A percentile compares a stretch with the other conserved stretches of the same genome.
phyloP scores from a whole-genome alignment of 2,113 vertebrate species.

The Sturnus vulgaris region DNA sequence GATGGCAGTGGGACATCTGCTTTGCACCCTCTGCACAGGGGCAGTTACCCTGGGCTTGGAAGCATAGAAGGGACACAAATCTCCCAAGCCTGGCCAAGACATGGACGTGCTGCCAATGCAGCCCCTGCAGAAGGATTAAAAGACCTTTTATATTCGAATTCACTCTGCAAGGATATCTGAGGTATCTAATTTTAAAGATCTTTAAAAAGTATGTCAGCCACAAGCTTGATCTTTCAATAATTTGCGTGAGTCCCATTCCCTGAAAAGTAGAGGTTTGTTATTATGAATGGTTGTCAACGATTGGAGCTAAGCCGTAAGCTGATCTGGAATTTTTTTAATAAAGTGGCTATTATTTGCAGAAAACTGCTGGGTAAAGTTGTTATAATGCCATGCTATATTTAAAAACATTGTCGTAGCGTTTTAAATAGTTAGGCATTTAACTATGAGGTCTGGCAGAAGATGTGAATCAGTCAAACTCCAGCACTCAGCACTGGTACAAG shows the following conservation, averaged over 20 bases:
- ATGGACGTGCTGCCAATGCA: neutral
- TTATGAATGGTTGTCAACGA: conserved; percentile 58
- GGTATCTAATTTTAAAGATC: neutral
- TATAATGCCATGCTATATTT: neutral
- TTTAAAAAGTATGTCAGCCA: neutral
- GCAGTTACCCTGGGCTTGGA: neutral
- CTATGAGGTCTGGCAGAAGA: neutral
- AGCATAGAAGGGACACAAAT: fast-evolving
- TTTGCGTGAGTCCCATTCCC: neutral
- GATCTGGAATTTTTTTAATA: conserved; percentile 84
- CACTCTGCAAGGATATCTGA: neutral
- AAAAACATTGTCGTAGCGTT: neutral
- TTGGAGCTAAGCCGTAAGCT: conserved; percentile 73
- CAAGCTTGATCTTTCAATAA: neutral
- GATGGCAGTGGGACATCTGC: fast-evolving
- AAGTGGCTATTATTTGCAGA: conserved; percentile 74
- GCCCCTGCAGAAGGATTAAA: neutral
- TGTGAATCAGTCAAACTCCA: neutral
- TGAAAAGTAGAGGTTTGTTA: conserved; percentile 52
- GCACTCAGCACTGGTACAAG: fast-evolving
- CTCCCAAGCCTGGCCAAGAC: neutral
- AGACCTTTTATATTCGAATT: neutral
- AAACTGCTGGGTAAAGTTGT: conserved; percentile 67
- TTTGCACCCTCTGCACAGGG: neutral
- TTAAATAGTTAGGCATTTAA: neutral